Conservation (phyloP, 2,888 invertebrate genomes). For the Hesperia comma region DNA sequence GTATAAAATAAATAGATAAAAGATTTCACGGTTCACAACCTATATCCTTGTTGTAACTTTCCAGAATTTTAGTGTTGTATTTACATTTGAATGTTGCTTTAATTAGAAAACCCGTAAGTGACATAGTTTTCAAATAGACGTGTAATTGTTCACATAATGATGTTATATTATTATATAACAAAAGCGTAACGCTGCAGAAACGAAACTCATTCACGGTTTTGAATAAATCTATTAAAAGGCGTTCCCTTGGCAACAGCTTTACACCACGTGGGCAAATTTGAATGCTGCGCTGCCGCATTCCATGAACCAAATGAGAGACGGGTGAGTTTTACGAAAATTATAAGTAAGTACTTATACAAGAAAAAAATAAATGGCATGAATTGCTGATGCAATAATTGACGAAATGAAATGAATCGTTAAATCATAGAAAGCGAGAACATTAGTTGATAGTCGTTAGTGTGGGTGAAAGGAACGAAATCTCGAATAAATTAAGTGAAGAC, state of each 20-base stretch:
- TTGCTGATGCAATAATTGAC: not conserved
- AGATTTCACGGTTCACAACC: not conserved
- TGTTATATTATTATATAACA: slow-evolving; percentile 36
- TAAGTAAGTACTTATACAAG: no score
- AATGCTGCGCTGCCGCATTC: slow-evolving; percentile 22
- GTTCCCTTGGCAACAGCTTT: slow-evolving; percentile 41
- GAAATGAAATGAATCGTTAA: not conserved
- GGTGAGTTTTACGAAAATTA: not conserved
- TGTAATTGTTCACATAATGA: slow-evolving; percentile 10
- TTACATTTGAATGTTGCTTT: no score
- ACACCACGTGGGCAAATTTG: slow-evolving; percentile 21
- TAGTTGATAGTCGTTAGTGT: not conserved
- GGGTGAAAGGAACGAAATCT: slow-evolving; percentile 10
- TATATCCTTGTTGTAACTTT: not conserved
- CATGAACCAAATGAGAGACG: not conserved
- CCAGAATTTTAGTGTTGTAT: not conserved
- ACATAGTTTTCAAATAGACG: not conserved
- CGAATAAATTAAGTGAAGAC: not conserved
- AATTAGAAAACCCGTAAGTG: not conserved
- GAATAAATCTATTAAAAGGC: slow-evolving; percentile 38
- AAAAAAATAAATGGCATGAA: not conserved
- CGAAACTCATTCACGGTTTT: slow-evolving; percentile 37
- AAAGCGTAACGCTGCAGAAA: not conserved
- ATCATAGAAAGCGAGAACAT: not conserved
- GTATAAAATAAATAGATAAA: not conserved